Evolutionary conservation across 2,888 invertebrate genomes (phyloP).

Genomic region (Malthinus seriepunctatus): DNA sequence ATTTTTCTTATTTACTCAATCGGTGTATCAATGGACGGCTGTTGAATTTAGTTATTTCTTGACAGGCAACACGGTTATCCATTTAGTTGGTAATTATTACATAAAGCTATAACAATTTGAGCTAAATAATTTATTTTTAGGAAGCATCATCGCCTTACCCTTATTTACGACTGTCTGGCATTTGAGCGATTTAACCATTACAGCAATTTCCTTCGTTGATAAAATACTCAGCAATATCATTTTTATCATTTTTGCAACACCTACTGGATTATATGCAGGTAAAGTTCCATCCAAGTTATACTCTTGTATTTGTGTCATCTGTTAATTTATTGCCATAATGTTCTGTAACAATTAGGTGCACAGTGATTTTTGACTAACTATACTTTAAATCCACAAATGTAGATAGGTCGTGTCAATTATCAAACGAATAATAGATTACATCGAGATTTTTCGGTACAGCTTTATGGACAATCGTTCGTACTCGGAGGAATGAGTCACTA

Average conservation of each 20-base stretch:
- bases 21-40: conserved; percentile 63
- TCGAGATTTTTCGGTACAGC: no score
- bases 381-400: no score
- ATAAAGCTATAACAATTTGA: not conserved
- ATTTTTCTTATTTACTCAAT: conserved; percentile 62
- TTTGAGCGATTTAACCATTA: conserved; percentile 48
- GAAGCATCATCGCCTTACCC: conserved; percentile 37
- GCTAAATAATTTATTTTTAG: conserved; percentile 19
- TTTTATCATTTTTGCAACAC: conserved; percentile 47
- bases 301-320: no score
- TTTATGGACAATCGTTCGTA: no score
- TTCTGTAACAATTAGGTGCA: no score
- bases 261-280: conserved; percentile 51
- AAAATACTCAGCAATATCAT: conserved; percentile 52
- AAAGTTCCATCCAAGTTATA: conserved; percentile 29
- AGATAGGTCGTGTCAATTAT: no score
- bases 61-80: conserved; percentile 61
- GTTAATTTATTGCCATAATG: no score
- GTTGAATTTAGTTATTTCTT: conserved; percentile 62
- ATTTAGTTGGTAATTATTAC: conserved; percentile 56
- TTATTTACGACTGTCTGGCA: conserved; percentile 47
- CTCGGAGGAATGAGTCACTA: no score
- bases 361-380: no score
- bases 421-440: no score
- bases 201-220: conserved; percentile 50